A percentile compares a stretch with the other conserved stretches of the same genome.
These are phyloP conservation scores for Larimichthys crocea DNA, from an alignment of 2,113 vertebrate species.

Conservation along the genomic window DNA sequence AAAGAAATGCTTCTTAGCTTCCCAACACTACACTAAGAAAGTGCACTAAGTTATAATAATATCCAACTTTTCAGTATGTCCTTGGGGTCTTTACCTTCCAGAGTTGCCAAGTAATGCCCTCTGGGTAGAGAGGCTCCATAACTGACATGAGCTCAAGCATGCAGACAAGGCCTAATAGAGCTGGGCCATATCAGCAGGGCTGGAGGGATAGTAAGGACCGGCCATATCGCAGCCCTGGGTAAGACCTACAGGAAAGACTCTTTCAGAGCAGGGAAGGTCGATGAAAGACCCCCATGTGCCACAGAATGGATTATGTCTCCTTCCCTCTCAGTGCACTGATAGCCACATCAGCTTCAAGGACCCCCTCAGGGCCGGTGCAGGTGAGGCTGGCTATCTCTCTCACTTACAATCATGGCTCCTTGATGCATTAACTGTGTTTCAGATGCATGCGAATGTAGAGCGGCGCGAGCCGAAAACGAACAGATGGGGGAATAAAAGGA, in stretches of 20 bases:
- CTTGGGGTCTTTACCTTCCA: constrained; percentile 67
- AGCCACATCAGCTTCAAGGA: constrained; percentile 81
- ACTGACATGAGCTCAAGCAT: constrained; percentile 75
- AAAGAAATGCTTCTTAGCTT: constrained; percentile 28
- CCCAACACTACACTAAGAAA: constrained; percentile 29
- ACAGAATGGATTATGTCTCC: constrained; percentile 82
- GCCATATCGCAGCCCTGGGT: constrained; percentile 68
- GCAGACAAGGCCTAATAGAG: constrained; percentile 76
- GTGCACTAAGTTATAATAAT: constrained; percentile 64
- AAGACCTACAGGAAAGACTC: constrained; percentile 74
- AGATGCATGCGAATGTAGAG: constrained; percentile 55
- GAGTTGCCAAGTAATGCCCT: constrained; percentile 64
- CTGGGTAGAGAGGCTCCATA: constrained; percentile 64
- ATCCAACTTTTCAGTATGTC: constrained; percentile 72
- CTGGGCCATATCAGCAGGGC: constrained; percentile 72
- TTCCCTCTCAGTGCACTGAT: constrained; percentile 79
- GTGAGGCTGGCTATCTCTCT: constrained; percentile 74
- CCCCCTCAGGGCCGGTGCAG: constrained; percentile 75
- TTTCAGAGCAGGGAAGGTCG: constrained; percentile 75
- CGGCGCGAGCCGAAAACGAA: constrained; percentile 46
- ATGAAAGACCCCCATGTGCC: constrained; percentile 81
- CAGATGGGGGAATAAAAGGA: constrained; percentile 66
- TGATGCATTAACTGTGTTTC: constrained; percentile 78
- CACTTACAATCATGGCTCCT: constrained; percentile 75
- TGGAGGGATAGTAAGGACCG: constrained; percentile 65